Percentiles rank a stretch among this genome's conserved stretches.
Evolutionary conservation across 2,113 vertebrate genomes (phyloP).

Genomic region (Cebus imitator): DNA sequence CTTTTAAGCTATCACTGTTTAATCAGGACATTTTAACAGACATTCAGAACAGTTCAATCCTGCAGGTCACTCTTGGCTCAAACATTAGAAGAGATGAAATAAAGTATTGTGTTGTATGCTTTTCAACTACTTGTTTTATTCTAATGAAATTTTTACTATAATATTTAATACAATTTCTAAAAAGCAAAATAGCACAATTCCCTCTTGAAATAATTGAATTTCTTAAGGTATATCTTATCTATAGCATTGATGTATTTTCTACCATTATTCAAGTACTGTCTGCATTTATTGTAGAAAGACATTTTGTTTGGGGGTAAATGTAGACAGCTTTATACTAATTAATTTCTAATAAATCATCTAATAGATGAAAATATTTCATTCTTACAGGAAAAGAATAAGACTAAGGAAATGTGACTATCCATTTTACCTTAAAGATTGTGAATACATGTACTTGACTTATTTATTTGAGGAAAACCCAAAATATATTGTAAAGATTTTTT

Average conservation of each 20-base stretch:
- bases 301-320: neutral
- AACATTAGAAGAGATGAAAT: neutral
- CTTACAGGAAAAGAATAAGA: neutral
- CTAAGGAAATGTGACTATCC: neutral
- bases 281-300: neutral
- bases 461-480: neutral
- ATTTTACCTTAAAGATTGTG: neutral
- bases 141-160: neutral
- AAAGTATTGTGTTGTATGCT: neutral
- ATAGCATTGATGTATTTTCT: neutral
- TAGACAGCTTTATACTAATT: neutral
- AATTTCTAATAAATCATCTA: neutral
- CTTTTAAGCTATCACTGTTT: neutral
- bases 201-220: neutral
- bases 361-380: neutral
- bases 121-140: neutral
- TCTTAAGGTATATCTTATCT: neutral
- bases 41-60: neutral
- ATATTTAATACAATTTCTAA: neutral
- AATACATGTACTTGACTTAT: neutral
- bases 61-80: neutral
- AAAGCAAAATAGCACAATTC: neutral
- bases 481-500: neutral
- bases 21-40: neutral
- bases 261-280: neutral